Conservation (phyloP, 1,140 invertebrate species). For the Ceratosolen fusciceps region DNA sequence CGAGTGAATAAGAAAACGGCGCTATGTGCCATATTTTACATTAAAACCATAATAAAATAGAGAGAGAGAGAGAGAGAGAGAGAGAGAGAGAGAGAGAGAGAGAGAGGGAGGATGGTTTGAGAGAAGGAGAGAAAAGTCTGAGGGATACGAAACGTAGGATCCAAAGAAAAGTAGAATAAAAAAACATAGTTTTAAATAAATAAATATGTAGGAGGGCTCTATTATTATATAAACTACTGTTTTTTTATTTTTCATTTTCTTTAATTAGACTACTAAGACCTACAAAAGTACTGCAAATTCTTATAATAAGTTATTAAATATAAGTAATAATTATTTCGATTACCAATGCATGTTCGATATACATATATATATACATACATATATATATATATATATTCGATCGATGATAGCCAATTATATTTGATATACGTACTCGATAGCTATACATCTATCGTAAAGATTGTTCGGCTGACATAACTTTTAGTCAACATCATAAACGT, state of each 20-base stretch:
- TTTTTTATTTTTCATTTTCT: background rate
- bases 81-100: background rate
- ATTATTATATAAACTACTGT: background rate
- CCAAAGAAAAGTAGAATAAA: background rate
- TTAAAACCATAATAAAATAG: background rate
- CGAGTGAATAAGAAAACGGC: conserved; percentile 46
- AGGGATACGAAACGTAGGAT: background rate
- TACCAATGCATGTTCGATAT: too few species aligned
- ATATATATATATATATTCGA: too few species aligned
- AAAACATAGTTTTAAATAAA: background rate
- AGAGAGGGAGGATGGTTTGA: background rate
- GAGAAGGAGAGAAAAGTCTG: background rate
- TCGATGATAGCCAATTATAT: too few species aligned
- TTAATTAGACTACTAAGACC: background rate
- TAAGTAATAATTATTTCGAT: background rate
- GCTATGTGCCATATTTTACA: conserved; percentile 37
- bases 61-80: background rate
- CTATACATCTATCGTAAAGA: background rate
- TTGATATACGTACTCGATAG: background rate
- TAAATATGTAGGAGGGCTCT: background rate
- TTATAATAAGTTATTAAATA: background rate
- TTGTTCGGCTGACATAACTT: background rate
- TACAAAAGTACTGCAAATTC: background rate
- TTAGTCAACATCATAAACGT: too few species aligned
- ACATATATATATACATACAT: too few species aligned